Conservation (phyloP, 2,888 invertebrate genomes). For the Thysanoteuthis rhombus region DNA sequence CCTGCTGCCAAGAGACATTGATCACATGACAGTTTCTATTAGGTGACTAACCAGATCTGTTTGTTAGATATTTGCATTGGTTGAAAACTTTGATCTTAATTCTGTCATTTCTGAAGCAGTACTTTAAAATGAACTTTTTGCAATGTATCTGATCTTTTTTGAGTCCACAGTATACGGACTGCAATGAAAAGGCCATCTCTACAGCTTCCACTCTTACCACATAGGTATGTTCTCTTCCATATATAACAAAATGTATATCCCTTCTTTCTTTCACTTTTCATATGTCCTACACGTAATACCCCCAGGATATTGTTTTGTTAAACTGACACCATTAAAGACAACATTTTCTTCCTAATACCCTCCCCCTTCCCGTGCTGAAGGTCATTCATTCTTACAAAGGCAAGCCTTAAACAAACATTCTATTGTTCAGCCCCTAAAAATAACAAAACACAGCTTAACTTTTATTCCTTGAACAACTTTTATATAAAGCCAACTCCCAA, state of each 20-base stretch:
- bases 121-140: too few relatives aligned
- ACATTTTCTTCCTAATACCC: background rate
- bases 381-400: background rate
- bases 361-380: background rate
- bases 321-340: background rate
- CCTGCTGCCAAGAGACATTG: too few relatives aligned
- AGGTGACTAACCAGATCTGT: too few relatives aligned
- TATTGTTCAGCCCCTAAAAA: background rate
- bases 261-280: background rate
- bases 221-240: background rate
- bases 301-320: background rate
- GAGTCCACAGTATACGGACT: too few relatives aligned
- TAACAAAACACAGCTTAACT: background rate
- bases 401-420: background rate
- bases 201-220: too few relatives aligned
- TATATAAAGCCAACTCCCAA: background rate
- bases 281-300: background rate
- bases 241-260: background rate
- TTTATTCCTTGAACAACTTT: background rate
- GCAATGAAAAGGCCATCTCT: too few relatives aligned
- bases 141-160: too few relatives aligned
- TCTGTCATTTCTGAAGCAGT: too few relatives aligned
- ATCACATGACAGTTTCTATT: too few relatives aligned
- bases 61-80: too few relatives aligned
- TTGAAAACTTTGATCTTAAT: too few relatives aligned